A percentile compares a stretch with the other conserved stretches of the same genome.
phyloP scores from a whole-genome alignment of 2,113 vertebrate species.

The Drymodes brunneopygia region DNA sequence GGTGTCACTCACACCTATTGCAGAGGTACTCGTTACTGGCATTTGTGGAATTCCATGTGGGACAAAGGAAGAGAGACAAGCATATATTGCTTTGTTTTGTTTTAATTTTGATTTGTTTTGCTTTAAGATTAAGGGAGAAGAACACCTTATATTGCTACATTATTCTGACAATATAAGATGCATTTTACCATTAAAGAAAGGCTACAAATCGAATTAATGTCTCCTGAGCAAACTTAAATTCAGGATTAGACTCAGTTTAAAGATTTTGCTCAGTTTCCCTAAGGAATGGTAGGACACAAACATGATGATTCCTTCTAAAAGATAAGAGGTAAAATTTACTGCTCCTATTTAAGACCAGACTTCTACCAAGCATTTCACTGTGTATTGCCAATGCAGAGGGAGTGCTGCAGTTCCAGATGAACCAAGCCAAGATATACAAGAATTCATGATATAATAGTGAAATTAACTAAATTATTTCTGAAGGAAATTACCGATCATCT shows the following conservation, averaged over 20 bases:
- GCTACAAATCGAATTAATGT: background rate
- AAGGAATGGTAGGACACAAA: background rate
- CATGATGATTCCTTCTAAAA: background rate
- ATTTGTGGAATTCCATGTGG: background rate
- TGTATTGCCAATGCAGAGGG: background rate
- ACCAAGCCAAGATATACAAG: background rate
- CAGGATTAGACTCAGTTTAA: background rate
- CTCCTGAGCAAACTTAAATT: background rate
- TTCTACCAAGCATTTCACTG: background rate
- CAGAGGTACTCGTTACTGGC: background rate
- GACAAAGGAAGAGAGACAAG: fast-evolving
- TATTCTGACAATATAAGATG: background rate
- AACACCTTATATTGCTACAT: fast-evolving
- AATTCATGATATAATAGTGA: background rate
- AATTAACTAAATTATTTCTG: background rate
- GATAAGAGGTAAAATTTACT: background rate
- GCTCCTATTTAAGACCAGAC: background rate
- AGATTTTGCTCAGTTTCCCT: background rate
- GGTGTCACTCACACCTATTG: background rate
- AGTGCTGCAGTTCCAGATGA: background rate
- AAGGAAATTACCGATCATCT: background rate
- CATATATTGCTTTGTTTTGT: background rate
- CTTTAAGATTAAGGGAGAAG: background rate
- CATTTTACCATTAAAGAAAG: background rate
- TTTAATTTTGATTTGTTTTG: background rate